Conservation (phyloP, 1,140 invertebrate species). For the Prorops nasuta region DNA sequence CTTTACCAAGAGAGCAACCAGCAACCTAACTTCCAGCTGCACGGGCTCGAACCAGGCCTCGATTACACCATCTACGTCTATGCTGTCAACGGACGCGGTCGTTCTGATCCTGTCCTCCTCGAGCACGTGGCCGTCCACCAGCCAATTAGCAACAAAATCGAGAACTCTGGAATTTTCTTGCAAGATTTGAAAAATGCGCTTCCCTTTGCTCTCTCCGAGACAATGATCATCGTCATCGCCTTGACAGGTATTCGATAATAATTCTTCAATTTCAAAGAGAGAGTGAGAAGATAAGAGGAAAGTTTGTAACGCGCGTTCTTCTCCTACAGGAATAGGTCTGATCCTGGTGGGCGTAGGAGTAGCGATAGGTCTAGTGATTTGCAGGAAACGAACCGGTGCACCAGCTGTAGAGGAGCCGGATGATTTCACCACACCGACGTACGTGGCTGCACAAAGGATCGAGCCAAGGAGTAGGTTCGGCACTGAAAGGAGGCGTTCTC, state of each 20-base stretch:
- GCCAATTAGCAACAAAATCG: constrained; percentile 39
- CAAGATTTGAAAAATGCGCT: constrained; percentile 43
- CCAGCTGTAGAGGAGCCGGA: constrained; percentile 33
- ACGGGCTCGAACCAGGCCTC: constrained; percentile 64
- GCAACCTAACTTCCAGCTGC: constrained; percentile 64
- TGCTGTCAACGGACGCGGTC: constrained; percentile 70
- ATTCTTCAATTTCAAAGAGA: neutral
- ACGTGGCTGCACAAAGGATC: constrained; percentile 44
- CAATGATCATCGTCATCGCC: constrained; percentile 38
- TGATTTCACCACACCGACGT: constrained; percentile 52
- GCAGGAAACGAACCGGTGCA: constrained; percentile 27
- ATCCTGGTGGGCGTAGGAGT: constrained; percentile 47
- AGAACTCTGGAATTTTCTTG: constrained; percentile 36
- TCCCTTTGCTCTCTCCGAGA: constrained; percentile 33
- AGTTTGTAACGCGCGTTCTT: no score
- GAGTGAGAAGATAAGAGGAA: no score
- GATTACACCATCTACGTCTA: constrained; percentile 69
- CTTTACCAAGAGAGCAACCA: constrained; percentile 63
- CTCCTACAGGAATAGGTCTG: constrained; percentile 21
- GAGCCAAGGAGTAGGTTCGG: constrained; percentile 48
- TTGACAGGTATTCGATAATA: constrained; percentile 33
- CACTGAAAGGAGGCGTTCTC: constrained; percentile 39
- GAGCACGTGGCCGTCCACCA: constrained; percentile 59
- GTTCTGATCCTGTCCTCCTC: constrained; percentile 64
- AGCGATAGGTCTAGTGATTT: constrained; percentile 45